Base-by-base conservation (phyloP, 2,888 invertebrate genomes). In the Eucera pruinosa region DNA sequence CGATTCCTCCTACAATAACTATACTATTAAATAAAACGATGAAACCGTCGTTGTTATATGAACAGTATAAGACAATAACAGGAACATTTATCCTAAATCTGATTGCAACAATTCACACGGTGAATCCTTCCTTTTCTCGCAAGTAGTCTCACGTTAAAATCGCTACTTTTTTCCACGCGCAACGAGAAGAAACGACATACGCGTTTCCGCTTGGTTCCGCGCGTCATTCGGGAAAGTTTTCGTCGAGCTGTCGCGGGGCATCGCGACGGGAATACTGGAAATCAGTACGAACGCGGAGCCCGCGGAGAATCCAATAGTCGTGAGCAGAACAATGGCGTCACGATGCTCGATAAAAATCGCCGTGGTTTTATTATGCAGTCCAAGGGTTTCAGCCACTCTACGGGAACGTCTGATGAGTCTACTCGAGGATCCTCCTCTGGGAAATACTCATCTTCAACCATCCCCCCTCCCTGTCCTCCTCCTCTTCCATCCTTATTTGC, bases 311-410 rank as follows among this genome's bases (percentile, higher is more conserved):
- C 71, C 74, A 65, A 62, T 64, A 69, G 71, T 60, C 70, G 61
- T 50, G 81, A 65, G 60, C 68, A 62, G 67, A 78, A 79, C 81
- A 81, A 83, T 74, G 79, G 81, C 80, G 68, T 68, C 79, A 36
- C 58, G 75, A 69, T 75, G 74, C 83, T 61, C 76, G 80, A 85
- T 84, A 86, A 88, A 89, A 90, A 90, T 89, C 88, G 89, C 81
- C 85, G 86, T 83, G 85, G 86, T 87, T 89, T 90, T 90, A 90
- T 90, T 90, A 90, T 90, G 90, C 89, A 89, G 86, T 81, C 78
- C 86, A 80, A 78, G 85, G 82, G 87, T 86, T 87, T 81, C 79
- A 80, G 78, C 70, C 72, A 83, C 41, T 57, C 60, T 47, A 20
- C 50, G 27, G 86, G 88, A 80, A 84, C 83, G 88, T 80, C 86